Evolutionary conservation across 2,113 vertebrate species (phyloP).

Genomic region (Podocnemis expansa): DNA sequence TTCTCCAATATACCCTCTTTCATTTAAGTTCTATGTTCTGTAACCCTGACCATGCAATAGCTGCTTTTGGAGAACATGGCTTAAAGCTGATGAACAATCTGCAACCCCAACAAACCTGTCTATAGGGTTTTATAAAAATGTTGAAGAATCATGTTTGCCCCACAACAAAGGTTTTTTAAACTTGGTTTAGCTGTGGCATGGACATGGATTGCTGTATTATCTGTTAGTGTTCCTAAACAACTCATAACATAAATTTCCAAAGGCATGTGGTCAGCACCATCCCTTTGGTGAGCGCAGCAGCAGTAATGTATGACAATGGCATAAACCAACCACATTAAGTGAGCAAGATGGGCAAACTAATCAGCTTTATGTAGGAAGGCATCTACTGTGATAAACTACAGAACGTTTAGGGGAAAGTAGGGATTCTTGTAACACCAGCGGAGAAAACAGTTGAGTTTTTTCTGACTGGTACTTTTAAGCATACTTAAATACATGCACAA

Average conservation of each 20-base stretch:
- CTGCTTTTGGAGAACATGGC: too few species aligned
- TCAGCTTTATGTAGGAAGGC: neutral
- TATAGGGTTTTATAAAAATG: neutral
- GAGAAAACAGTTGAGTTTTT: neutral
- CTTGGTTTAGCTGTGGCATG: neutral
- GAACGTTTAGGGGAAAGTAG: neutral
- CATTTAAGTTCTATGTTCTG: neutral
- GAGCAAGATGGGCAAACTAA: neutral
- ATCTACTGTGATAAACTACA: neutral
- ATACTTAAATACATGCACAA: neutral
- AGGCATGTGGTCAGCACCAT: neutral
- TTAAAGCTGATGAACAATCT: neutral
- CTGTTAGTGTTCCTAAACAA: neutral
- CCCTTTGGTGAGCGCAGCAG: neutral
- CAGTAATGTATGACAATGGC: neutral
- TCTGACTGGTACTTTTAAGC: neutral
- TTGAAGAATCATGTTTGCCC: neutral
- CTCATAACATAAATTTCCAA: neutral
- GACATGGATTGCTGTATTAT: neutral
- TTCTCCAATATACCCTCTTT: neutral
- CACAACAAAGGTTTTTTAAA: neutral
- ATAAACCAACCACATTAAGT: neutral
- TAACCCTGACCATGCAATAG: neutral
- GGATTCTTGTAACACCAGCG: neutral
- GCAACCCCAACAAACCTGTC: neutral